Conservation (phyloP, 1,140 invertebrate genomes). For the Pseudomyrmex dendroicus region DNA sequence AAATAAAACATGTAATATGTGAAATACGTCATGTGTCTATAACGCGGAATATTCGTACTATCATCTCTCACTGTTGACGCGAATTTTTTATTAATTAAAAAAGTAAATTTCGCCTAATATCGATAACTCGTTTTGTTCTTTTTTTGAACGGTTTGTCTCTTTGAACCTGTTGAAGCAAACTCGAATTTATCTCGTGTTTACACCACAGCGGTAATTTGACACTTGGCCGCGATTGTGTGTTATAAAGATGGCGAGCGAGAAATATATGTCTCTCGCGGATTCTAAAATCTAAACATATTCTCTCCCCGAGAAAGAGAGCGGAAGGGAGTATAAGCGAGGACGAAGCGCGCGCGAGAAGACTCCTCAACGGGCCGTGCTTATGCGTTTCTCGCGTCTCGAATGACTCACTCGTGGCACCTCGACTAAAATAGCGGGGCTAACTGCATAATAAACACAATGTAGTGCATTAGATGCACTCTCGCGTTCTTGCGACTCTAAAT, state of each 20-base stretch:
- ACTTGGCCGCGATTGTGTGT: slow-evolving; percentile 67
- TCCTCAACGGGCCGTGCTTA: slow-evolving; percentile 34
- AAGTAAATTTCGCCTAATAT: too few relatives aligned
- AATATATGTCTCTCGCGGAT: slow-evolving; percentile 70
- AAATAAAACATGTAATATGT: too few relatives aligned
- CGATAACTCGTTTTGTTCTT: too few relatives aligned
- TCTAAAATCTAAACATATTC: slow-evolving; percentile 82
- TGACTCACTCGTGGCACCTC: slow-evolving; percentile 58
- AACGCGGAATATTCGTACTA: too few relatives aligned
- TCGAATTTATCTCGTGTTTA: slow-evolving; percentile 18
- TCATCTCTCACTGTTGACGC: too few relatives aligned
- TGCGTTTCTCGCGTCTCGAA: slow-evolving; percentile 64
- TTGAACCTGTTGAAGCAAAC: slow-evolving; percentile 3
- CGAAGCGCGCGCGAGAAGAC: slow-evolving; percentile 11
- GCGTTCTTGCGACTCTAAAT: not conserved
- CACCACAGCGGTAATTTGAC: slow-evolving; percentile 74
- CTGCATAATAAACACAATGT: slow-evolving; percentile 50
- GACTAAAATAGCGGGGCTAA: slow-evolving; percentile 54
- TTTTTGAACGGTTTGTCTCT: not conserved
- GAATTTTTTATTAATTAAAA: too few relatives aligned
- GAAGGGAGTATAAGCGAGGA: slow-evolving; percentile 6
- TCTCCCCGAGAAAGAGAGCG: slow-evolving; percentile 15
- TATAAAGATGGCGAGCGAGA: slow-evolving; percentile 59
- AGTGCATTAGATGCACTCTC: not conserved
- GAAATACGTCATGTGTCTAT: too few relatives aligned